phyloP scores from a whole-genome alignment of 2,888 invertebrate genomes.

The Cremastinae sp. region DNA sequence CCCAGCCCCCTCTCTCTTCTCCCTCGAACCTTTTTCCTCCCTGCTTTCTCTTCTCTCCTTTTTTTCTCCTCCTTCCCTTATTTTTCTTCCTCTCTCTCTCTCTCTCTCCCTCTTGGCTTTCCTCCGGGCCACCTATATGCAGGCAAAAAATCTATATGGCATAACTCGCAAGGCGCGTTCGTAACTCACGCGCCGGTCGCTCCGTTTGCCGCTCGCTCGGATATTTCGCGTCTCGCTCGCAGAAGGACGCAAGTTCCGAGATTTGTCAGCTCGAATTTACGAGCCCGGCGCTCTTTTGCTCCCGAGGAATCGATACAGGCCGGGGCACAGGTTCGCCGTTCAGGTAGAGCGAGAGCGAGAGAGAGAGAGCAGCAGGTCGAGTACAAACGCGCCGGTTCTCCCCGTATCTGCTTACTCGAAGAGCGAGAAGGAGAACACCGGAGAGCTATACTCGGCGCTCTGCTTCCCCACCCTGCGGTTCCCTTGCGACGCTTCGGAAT shows the following conservation, averaged over 20 bases:
- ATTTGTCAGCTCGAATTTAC: background rate
- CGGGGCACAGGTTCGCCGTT: conserved; percentile 48
- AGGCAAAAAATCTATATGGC: conserved; percentile 31
- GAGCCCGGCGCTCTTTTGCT: conserved; percentile 8
- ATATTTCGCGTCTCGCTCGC: conserved; percentile 19
- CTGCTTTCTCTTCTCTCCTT: background rate
- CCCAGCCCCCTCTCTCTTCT: conserved; percentile 5
- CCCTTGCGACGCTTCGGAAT: conserved; percentile 42
- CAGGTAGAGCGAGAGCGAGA: background rate
- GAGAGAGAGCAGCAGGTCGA: conserved; percentile 26
- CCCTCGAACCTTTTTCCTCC: conserved; percentile 9
- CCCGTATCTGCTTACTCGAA: conserved; percentile 67
- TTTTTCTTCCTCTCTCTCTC: background rate
- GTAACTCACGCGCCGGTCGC: conserved; percentile 9
- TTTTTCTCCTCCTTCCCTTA: background rate
- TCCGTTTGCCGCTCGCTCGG: conserved; percentile 4
- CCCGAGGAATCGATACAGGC: conserved; percentile 25
- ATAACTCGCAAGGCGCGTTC: conserved; percentile 34
- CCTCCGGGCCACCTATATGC: conserved; percentile 38
- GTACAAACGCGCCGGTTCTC: conserved; percentile 61
- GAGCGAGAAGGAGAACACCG: conserved; percentile 8
- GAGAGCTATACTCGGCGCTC: too few species aligned
- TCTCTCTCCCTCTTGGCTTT: conserved; percentile 6
- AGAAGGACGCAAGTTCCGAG: conserved; percentile 27
- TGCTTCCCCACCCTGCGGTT: background rate